phyloP scores from a whole-genome alignment of 2,888 invertebrate genomes.

The Sphaerophoria rueppellii region DNA sequence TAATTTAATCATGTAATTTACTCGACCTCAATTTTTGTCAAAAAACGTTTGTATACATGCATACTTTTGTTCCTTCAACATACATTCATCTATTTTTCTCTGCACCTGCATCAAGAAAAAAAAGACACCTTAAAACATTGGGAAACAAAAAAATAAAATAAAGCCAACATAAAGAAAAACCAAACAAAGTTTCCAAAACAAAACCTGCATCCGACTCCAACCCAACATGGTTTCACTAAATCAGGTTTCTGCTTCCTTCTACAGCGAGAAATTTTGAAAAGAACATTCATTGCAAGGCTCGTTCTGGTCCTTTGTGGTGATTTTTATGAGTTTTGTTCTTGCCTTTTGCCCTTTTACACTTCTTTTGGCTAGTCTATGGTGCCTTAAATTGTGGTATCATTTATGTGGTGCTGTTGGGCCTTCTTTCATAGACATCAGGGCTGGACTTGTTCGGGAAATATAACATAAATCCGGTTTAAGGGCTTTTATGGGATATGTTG shows the following conservation, averaged over 20 bases:
- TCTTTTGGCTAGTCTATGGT: background rate
- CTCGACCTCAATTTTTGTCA: background rate
- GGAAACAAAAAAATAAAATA: slow-evolving; percentile 5
- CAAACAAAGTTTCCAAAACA: slow-evolving; percentile 10
- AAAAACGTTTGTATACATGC: slow-evolving; percentile 31
- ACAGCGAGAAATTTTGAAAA: background rate
- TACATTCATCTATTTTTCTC: slow-evolving; percentile 48
- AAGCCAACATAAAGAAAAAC: background rate
- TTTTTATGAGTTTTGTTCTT: slow-evolving; percentile 10
- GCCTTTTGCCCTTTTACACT: slow-evolving; percentile 21
- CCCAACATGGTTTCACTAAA: slow-evolving; percentile 22
- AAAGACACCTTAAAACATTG: background rate
- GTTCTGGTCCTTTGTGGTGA: slow-evolving; percentile 13
- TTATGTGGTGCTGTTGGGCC: slow-evolving; percentile 14
- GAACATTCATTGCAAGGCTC: slow-evolving; percentile 24
- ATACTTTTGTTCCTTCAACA: no score
- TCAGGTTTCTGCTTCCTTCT: slow-evolving; percentile 13
- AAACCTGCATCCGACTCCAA: slow-evolving; percentile 21
- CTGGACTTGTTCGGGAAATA: background rate
- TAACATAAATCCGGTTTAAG: no score
- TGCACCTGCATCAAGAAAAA: slow-evolving; percentile 18
- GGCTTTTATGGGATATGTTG: no score
- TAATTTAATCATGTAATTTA: no score
- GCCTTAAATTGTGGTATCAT: slow-evolving; percentile 12
- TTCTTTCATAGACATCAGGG: background rate